Conservation (phyloP, 2,797 vertebrate species). For the Urophycis tenuis region DNA sequence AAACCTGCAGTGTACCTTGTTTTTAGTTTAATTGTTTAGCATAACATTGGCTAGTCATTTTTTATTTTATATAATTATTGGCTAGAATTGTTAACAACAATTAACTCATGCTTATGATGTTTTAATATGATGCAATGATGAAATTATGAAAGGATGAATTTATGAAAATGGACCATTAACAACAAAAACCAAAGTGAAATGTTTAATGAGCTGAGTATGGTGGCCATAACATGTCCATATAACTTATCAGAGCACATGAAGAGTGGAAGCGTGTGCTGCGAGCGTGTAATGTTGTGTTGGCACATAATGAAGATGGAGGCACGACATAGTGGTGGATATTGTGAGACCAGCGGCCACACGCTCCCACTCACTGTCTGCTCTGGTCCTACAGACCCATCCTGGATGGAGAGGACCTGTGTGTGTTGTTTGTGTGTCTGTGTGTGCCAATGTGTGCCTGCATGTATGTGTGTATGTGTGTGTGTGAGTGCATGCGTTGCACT, state of each 20-base stretch:
- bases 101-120: no score
- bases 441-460: neutral
- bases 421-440: conserved; percentile 9
- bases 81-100: no score
- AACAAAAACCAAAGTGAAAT: no score
- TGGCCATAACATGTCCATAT: no score
- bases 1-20: neutral
- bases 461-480: conserved; percentile 7
- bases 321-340: no score
- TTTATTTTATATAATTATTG: no score
- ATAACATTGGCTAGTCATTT: neutral
- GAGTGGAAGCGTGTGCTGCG: neutral
- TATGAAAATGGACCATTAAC: no score
- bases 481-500: neutral
- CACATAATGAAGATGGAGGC: neutral
- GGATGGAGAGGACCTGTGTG: neutral
- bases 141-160: no score
- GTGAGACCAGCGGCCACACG: neutral
- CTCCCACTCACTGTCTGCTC: conserved; percentile 19
- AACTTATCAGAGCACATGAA: neutral
- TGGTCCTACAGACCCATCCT: conserved; percentile 33
- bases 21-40: neutral
- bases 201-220: no score
- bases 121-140: no score
- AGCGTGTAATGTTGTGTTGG: neutral